Base-by-base conservation (phyloP, 2,113 vertebrate species). In the Stigmatopora argus region DNA sequence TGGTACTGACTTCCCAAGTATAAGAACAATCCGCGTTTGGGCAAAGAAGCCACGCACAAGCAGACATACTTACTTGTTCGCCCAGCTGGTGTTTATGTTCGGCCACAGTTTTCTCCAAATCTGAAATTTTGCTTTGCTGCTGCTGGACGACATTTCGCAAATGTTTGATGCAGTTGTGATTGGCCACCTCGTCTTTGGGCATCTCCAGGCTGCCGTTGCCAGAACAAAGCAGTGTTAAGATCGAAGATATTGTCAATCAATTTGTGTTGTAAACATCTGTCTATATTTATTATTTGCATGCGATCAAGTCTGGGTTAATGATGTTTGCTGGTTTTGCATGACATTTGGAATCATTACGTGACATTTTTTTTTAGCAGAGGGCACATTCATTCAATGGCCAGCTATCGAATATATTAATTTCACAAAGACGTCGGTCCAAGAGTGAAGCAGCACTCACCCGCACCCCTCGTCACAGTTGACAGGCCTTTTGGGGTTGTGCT, bases 101-200 rank as follows among this genome's bases (percentile, higher is more conserved):
- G 0, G 92, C 94, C 0, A 95, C 94, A 0, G 86, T 93, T 79
- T 97, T 99, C 87, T 99, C 97, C 89, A 99, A 90, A 68, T 99
- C 97, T 0, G 93, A 93, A 0, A 99, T 96, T 6, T 96, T 92
- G 0, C 91, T 92, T 82, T 97, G 96, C 80, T 98, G 97, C 87
- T 94, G 94, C 74, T 96, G 93, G 21, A 98, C 97, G 73, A 99
- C 92, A 0, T 91, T 92, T 1, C 96, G 88, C 45, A 99, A 79
- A 72, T 98, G 96, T 84, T 94, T 95, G 86, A 98, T 94, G 83
- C 97, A 99, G 80, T 98, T 98, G 82, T 99, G 97, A 85, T 92
- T 95, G 47, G 94, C 90, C 79, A 95, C 78, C 85, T 99, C 96
- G 1, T 99, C 97, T 88, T 99, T 99, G 88, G 97, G 97, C 94